Evolutionary conservation across 2,888 invertebrate species (phyloP), one percentile per base, ranked within the genome.

Genomic region (Lepetodrilus schrolli): DNA sequence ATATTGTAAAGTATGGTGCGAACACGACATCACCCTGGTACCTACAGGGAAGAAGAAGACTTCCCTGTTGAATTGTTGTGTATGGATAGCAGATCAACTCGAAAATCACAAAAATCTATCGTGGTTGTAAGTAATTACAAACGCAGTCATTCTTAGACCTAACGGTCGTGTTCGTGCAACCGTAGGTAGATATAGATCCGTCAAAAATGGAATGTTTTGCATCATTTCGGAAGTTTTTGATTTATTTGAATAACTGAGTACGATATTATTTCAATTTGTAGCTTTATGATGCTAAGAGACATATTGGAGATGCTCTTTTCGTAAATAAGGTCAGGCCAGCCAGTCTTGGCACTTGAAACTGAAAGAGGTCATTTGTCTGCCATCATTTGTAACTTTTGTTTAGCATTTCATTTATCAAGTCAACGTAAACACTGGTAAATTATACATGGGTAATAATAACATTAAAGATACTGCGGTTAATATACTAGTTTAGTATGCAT

Each of bases 1-100:
- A 58, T 30, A 30, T 58, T 58, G 58, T 58, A 36, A 68, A 81
- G 75, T 75, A 86, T 86, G 86, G 87, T 87, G 65, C 82, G 79
- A 75, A 87, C 87, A 66, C 80, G 87, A 72, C 85, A 86, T 69
- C 83, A 80, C 72, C 78, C 78, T 43, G 83, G 82, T 65, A 17
- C 23, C 17, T 58, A n/a, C 58, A 58, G 30, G 58, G 34, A 58
- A 30, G 30, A 58, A 13, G 83, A 81, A 26, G 77, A 78, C 37
- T 72, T 78, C 13, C 76, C 77, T 20, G 79, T 76, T 37, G 66
- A 51, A 1, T 81, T 83, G 71, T 47, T 79, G 30, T 77, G 80
- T 1, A 34, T 82, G 3, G 73, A 74, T 23, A 66, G 49, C n/a
- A 75, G 74, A 72, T 51, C 51, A 30, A 23, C 72, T 23, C 37